A percentile compares a stretch with the other conserved stretches of the same genome.
These are phyloP conservation scores for Trichonephila clavipes DNA, from an alignment of 1,140 invertebrate species.

Conservation along the genomic window DNA sequence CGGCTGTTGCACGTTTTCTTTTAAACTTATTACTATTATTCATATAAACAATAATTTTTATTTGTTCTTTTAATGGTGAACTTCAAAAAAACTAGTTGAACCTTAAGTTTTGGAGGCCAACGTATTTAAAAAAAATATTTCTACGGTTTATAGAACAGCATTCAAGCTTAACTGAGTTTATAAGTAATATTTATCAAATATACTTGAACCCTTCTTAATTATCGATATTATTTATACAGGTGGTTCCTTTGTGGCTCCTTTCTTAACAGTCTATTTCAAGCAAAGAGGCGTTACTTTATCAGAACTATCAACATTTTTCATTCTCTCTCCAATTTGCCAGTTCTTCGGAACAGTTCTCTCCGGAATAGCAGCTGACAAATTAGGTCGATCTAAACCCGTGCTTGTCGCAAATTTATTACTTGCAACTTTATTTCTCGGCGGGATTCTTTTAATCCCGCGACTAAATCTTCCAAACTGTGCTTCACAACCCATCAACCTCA, in stretches of 20 bases:
- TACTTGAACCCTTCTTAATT: neutral
- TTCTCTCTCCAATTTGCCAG: slow-evolving; percentile 45
- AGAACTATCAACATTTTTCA: slow-evolving; percentile 52
- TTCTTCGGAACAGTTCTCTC: slow-evolving; percentile 22
- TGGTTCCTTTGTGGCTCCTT: slow-evolving; percentile 44
- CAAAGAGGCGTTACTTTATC: slow-evolving; percentile 31
- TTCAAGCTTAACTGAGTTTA: no score
- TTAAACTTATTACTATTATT: no score
- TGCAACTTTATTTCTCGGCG: neutral
- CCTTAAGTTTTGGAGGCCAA: no score
- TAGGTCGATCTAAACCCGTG: slow-evolving; percentile 61
- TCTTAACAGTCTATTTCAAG: slow-evolving; percentile 62
- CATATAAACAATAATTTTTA: no score
- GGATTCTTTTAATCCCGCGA: slow-evolving; percentile 37
- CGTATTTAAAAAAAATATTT: no score
- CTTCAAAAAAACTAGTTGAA: no score
- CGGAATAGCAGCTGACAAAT: slow-evolving; percentile 60
- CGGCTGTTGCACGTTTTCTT: no score
- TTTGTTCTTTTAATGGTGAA: no score
- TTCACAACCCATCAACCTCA: slow-evolving; percentile 44
- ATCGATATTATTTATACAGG: slow-evolving; percentile 1
- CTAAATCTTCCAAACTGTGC: slow-evolving; percentile 22
- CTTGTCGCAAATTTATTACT: slow-evolving; percentile 26
- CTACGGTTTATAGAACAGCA: no score
- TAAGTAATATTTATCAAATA: no score